Evolutionary conservation across 2,113 vertebrate species (phyloP).

Genomic region (Seriola dumerili): DNA sequence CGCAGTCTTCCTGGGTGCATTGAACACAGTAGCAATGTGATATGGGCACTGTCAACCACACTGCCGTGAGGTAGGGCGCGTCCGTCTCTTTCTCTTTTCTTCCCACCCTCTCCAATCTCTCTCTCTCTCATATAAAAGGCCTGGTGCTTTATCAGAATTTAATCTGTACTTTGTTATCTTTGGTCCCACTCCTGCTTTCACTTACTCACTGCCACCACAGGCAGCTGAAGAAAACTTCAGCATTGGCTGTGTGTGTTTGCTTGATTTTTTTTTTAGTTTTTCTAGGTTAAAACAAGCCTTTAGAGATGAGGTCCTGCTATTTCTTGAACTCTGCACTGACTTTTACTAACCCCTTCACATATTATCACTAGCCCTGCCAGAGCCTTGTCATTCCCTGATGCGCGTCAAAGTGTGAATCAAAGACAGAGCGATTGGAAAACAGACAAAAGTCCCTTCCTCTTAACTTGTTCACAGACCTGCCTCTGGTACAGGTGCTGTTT

Average conservation of each 20-base stretch:
- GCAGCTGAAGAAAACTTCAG: neutral
- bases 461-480: neutral
- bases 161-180: slow-evolving; percentile 57
- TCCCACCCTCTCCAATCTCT: slow-evolving; percentile 23
- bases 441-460: neutral
- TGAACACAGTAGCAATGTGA: slow-evolving; percentile 73
- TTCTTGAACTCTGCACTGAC: slow-evolving; percentile 28
- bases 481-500: slow-evolving; percentile 46
- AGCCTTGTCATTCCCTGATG: slow-evolving; percentile 1
- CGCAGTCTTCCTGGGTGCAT: slow-evolving; percentile 47
- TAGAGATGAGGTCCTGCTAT: slow-evolving; percentile 17
- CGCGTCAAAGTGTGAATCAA: slow-evolving; percentile 22
- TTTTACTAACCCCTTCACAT: slow-evolving; percentile 10
- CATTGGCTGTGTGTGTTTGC: neutral
- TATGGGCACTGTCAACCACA: slow-evolving; percentile 70
- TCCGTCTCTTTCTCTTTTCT: slow-evolving; percentile 52
- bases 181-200: slow-evolving; percentile 49
- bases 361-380: slow-evolving; percentile 15
- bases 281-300: neutral
- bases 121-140: slow-evolving; percentile 34
- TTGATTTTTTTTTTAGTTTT: neutral
- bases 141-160: slow-evolving; percentile 54
- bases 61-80: slow-evolving; percentile 79
- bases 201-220: slow-evolving; percentile 17
- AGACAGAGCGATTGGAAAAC: neutral